phyloP scores from a whole-genome alignment of 2,888 invertebrate species.

The Hydroisotoma schaefferi region DNA sequence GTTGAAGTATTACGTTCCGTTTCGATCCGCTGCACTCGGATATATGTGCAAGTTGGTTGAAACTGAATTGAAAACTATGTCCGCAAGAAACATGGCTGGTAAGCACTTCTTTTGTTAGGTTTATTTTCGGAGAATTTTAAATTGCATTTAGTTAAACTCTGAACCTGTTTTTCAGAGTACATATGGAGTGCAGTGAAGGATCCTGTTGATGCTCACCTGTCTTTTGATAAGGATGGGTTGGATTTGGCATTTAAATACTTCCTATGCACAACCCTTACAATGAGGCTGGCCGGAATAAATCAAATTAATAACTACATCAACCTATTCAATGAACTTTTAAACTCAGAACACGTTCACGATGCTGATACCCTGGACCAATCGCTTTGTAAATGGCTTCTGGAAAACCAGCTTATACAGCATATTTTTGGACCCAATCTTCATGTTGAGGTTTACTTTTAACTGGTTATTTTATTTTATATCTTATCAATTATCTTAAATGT shows the following conservation, averaged over 20 bases:
- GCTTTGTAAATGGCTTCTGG: slow-evolving; percentile 82
- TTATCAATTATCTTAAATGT: neutral
- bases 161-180: slow-evolving; percentile 62
- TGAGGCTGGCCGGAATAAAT: slow-evolving; percentile 87
- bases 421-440: slow-evolving; percentile 96
- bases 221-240: slow-evolving; percentile 85
- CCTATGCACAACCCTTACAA: slow-evolving; percentile 87
- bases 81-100: slow-evolving; percentile 87
- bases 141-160: too few species aligned
- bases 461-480: neutral
- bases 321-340: slow-evolving; percentile 84
- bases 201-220: slow-evolving; percentile 76
- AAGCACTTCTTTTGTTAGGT: slow-evolving; percentile 40
- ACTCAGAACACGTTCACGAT: slow-evolving; percentile 80
- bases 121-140: slow-evolving; percentile 2
- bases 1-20: slow-evolving; percentile 79
- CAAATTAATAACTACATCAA: slow-evolving; percentile 93
- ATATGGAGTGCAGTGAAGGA: slow-evolving; percentile 95
- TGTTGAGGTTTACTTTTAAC: slow-evolving; percentile 67
- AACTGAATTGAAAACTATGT: slow-evolving; percentile 81
- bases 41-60: slow-evolving; percentile 93
- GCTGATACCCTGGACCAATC: slow-evolving; percentile 79
- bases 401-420: slow-evolving; percentile 85
- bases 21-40: slow-evolving; percentile 78
- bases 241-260: slow-evolving; percentile 95